A percentile compares a stretch with the other conserved stretches of the same genome.
These are phyloP conservation scores for Sisor rabdophorus DNA, from an alignment of 2,113 vertebrate species.

Conservation along the genomic window DNA sequence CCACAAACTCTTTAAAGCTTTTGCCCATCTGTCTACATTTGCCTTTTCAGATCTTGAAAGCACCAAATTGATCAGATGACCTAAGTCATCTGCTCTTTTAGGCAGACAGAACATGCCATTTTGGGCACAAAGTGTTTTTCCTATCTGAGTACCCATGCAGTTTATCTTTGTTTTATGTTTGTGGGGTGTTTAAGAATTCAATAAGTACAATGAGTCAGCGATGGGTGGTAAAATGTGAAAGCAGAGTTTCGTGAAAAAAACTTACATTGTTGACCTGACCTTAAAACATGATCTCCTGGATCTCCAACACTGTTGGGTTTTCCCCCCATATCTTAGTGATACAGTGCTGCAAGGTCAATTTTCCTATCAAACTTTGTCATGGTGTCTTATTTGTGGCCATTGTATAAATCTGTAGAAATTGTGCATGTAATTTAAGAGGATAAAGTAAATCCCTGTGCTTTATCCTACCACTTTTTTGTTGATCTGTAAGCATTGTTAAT, in stretches of 20 bases:
- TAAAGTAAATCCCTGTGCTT: conserved; percentile 5
- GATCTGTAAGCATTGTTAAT: conserved; percentile 9
- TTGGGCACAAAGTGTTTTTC: background rate
- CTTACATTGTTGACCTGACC: background rate
- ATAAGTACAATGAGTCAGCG: background rate
- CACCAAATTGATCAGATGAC: background rate
- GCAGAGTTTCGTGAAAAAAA: background rate
- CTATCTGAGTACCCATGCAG: background rate
- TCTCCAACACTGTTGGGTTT: background rate
- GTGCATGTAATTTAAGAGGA: background rate
- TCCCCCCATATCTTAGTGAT: background rate
- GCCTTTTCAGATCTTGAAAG: background rate
- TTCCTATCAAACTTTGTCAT: background rate
- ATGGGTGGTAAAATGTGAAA: background rate
- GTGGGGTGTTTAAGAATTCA: background rate
- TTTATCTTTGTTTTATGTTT: background rate
- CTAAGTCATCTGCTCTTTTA: background rate
- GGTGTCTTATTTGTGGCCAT: background rate
- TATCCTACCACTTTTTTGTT: conserved; percentile 1
- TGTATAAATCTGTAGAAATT: background rate
- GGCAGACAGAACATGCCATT: background rate
- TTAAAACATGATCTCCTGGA: background rate
- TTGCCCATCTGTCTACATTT: background rate
- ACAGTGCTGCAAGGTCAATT: background rate
- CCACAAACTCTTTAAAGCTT: background rate